A percentile compares a stretch with the other conserved stretches of the same genome.
phyloP scores from a whole-genome alignment of 2,113 vertebrate species.

The Porphyrio hochstetteri region DNA sequence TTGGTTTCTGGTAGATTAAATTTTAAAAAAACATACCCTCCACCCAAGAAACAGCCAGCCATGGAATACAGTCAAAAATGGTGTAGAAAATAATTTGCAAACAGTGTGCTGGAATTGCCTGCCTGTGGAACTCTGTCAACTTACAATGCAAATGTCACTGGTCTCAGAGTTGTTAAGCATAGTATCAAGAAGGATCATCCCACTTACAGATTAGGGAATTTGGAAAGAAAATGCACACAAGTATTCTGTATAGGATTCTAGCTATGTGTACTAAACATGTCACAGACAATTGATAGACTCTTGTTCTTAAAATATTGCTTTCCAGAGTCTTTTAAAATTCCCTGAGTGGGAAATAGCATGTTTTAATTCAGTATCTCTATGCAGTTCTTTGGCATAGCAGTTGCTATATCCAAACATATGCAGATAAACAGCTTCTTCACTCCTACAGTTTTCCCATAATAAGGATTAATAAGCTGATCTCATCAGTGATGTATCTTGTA shows the following conservation, averaged over 20 bases:
- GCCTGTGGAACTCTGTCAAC: neutral
- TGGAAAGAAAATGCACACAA: neutral
- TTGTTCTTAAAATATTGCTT: slow-evolving; percentile 16
- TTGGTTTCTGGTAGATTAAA: neutral
- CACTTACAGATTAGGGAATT: neutral
- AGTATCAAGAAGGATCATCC: neutral
- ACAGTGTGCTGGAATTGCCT: neutral
- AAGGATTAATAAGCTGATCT: slow-evolving; percentile 48
- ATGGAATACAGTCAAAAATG: neutral
- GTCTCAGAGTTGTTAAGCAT: neutral
- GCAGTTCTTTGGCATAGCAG: neutral
- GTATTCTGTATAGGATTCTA: neutral
- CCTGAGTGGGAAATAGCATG: neutral
- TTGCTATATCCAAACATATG: neutral
- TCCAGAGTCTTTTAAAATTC: neutral
- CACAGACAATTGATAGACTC: neutral
- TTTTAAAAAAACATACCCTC: neutral
- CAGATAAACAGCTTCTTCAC: slow-evolving; percentile 23
- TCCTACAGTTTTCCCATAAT: neutral
- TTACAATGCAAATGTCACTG: neutral
- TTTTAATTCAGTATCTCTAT: neutral
- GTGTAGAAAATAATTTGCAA: neutral
- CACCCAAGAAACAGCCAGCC: neutral
- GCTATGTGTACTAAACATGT: neutral
- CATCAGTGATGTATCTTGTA: slow-evolving; percentile 33